Evolutionary conservation across 1,140 invertebrate species (phyloP).

Genomic region (Drosophila kanapiae): DNA sequence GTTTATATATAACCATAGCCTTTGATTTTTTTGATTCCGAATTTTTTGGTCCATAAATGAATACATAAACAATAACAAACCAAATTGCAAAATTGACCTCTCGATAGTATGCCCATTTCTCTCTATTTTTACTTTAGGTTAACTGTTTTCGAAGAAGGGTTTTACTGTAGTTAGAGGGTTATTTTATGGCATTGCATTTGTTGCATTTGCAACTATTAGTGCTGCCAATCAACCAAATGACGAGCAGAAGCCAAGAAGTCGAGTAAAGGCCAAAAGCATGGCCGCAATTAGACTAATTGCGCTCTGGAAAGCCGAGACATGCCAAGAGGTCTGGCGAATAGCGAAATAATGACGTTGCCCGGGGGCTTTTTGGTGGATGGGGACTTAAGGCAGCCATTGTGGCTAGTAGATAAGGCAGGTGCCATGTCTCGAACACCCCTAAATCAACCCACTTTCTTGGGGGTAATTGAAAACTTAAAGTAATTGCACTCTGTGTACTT

Average conservation of each 20-base stretch:
- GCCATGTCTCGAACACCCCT: background rate
- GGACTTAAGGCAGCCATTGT: background rate
- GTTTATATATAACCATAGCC: no score
- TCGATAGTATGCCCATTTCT: background rate
- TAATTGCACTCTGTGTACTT: slow-evolving; percentile 26
- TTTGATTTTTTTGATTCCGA: no score
- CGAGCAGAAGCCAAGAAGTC: slow-evolving; percentile 27
- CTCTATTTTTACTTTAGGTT: background rate
- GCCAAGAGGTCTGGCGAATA: slow-evolving; percentile 25
- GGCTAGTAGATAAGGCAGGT: slow-evolving; percentile 47
- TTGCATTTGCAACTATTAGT: slow-evolving; percentile 19
- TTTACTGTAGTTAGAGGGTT: background rate
- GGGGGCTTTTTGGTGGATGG: slow-evolving; percentile 3
- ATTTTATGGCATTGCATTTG: background rate
- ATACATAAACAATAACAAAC: no score
- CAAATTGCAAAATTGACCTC: no score
- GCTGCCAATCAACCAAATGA: slow-evolving; percentile 45
- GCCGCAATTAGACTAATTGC: slow-evolving; percentile 72
- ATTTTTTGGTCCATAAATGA: no score
- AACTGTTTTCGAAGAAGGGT: background rate
- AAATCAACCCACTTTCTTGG: background rate
- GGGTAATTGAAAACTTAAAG: slow-evolving; percentile 34
- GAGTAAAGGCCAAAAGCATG: slow-evolving; percentile 8
- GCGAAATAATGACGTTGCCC: slow-evolving; percentile 24
- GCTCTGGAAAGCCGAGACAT: slow-evolving; percentile 7